Base-by-base conservation (phyloP, 2,113 vertebrate genomes). In the Phodopus roborovskii region DNA sequence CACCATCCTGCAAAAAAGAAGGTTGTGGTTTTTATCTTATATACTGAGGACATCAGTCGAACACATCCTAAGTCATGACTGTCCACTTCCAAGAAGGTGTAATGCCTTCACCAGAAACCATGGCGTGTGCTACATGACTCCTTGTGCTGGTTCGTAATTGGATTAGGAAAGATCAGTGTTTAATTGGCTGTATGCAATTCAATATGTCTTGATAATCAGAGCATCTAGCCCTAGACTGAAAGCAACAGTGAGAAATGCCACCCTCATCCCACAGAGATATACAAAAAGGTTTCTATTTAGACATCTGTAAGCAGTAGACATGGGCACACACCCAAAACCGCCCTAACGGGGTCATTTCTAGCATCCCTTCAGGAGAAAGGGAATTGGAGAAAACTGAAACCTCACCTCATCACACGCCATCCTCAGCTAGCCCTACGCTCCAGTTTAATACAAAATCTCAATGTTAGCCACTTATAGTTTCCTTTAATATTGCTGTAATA, bases 361-460 rank as follows among this genome's bases (percentile, higher is more conserved):
- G 33, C 39, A 20, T 53, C 53, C 22, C 92, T 78, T 81, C 39
- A 96, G 82, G 60, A 96, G 30, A 0, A 96, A 97, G 94, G 12
- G 82, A 2, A 93, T 36, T 28, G 6, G 85, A 84, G 71, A 93
- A 96, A 97, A 96, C n/a, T 9, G 93, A 74, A 39, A 94, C 3
- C 90, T 68, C 26, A 39, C 8, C 2, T 92, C 94, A 93, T 89
- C 73, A 66, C 60, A 13, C 93, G 91, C 36, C 48, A 5, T 92
- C 81, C 42, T 96, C 95, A 97, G 42, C 36, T 88, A 96, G 74
- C 60, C 91, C 19, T 64, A 84, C 56, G 93, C 42, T 94, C 93
- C 96, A 88, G 94, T 95, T 81, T 48, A 93, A 94, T 70, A 74
- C 26, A 95, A 78, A 75, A 86, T 94, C 89, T 71, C 97, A 94